phyloP scores from a whole-genome alignment of 2,888 invertebrate species.

The Listrodromus nycthemerus region DNA sequence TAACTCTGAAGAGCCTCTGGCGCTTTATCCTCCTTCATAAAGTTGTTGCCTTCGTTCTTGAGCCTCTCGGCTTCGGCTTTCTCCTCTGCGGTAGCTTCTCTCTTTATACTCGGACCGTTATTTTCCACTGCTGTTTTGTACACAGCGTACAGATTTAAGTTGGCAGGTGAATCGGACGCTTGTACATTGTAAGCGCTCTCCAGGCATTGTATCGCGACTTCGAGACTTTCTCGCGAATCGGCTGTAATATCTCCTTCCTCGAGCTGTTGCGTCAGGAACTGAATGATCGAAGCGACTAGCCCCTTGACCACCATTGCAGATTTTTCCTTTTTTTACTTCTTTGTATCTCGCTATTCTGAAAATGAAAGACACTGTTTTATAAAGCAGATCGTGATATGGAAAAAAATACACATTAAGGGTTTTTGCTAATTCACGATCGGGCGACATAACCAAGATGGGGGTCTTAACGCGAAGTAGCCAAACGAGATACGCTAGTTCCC shows the following conservation, averaged over 20 bases:
- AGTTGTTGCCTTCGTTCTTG: constrained; percentile 94
- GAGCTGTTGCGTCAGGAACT: constrained; percentile 86
- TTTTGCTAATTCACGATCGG: constrained; percentile 70
- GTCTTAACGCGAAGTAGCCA: not conserved
- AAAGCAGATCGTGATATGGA: too few relatives aligned
- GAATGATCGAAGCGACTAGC: constrained; percentile 86
- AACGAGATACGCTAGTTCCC: not conserved
- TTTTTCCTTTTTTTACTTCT: not conserved
- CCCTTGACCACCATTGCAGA: constrained; percentile 78
- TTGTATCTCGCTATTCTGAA: not conserved
- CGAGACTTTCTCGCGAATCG: constrained; percentile 90
- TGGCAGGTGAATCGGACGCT: constrained; percentile 83
- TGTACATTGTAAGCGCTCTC: constrained; percentile 94
- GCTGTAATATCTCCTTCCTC: constrained; percentile 84
- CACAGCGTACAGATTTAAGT: constrained; percentile 84
- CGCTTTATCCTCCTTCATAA: constrained; percentile 94
- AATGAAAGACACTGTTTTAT: constrained; percentile 9
- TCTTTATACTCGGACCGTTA: constrained; percentile 65
- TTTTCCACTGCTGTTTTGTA: constrained; percentile 83
- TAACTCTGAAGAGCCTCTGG: constrained; percentile 94
- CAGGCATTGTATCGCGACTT: constrained; percentile 97
- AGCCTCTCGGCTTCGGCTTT: constrained; percentile 91
- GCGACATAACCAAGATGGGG: constrained; percentile 71
- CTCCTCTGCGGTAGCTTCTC: constrained; percentile 85
- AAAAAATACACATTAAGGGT: constrained; percentile 18